Conservation (phyloP, 2,113 vertebrate genomes). For the Trochalopteron elliotii region DNA sequence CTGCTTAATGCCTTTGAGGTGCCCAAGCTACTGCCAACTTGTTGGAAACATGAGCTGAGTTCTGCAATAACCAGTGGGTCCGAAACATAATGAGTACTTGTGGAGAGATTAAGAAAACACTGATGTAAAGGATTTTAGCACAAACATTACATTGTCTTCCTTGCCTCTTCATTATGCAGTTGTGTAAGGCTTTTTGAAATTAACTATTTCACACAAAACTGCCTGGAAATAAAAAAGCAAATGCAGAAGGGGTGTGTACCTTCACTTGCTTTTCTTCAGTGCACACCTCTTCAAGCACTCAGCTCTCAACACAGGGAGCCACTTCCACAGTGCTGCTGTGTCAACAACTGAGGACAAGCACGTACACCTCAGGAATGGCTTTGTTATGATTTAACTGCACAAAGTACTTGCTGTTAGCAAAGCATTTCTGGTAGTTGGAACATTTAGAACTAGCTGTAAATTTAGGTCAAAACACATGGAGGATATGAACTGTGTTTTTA, state of each 20-base stretch:
- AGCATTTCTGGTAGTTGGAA: not conserved
- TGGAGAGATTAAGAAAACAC: constrained; percentile 2
- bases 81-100: not conserved
- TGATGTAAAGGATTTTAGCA: constrained; percentile 23
- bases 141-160: not conserved
- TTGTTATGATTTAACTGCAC: not conserved
- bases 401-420: not conserved
- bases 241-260: not conserved
- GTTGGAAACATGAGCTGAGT: not conserved
- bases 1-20: not conserved
- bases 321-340: not conserved
- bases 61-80: not conserved
- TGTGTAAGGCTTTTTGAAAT: constrained; percentile 9
- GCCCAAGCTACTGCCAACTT: not conserved
- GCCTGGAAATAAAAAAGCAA: not conserved
- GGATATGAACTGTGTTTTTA: not conserved
- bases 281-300: not conserved
- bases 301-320: not conserved
- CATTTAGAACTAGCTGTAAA: not conserved
- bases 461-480: not conserved
- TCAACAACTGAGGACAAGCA: not conserved
- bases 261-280: not conserved
- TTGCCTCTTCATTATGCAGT: not conserved
- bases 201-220: constrained; percentile 9
- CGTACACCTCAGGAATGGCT: not conserved